Base-by-base conservation (phyloP, 2,797 vertebrate genomes). In the Sphaeramia orbicularis region DNA sequence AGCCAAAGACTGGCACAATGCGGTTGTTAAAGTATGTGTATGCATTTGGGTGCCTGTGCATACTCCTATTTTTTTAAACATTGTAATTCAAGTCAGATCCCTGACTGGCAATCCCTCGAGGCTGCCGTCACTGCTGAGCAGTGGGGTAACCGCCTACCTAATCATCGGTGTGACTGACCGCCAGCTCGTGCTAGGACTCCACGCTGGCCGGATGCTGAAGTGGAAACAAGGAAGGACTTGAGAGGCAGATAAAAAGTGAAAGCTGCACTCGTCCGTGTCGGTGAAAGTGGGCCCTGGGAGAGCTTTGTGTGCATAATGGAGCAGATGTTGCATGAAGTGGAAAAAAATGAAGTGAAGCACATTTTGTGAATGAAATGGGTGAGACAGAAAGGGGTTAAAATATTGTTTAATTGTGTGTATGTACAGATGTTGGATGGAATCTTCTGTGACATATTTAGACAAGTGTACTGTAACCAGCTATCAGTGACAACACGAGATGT, bases 1-100 rank as follows among this genome's bases (percentile, higher is more conserved):
- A 72, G 83, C 83, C 87, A 91, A 87, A 86, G 63, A 80, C 50
- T 24, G 76, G 72, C 76, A 42, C 21, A 74, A 78, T 56, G 65
- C 44, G 12, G 67, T 40, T 14, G 71, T 73, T 60, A n/a, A 35
- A 54, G 48, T 66, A 36, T 53, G 57, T 51, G 61, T 63, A 65
- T 63, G 55, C 57, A 50, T 83, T 58, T 62, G 48, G 72, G 53
- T 51, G 82, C 66, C 50, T 68, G 72, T 68, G 76, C 68, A 71
- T 54, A 76, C 59, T 14, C 69, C 41, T 80, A 59, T 81, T 86
- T 86, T 87, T 88, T 76, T 77, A 74, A 66, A 44, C 54, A 38
- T 68, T 72, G 37, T 73, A 74, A 83, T 77, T 76, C 30, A 76
- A 78, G 50, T 55, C 68, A 64, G 71, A 71, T 16, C 52, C 52